Evolutionary conservation across 2,113 vertebrate species (phyloP), one percentile per base, ranked within the genome.

Genomic region (Nibea albiflora): DNA sequence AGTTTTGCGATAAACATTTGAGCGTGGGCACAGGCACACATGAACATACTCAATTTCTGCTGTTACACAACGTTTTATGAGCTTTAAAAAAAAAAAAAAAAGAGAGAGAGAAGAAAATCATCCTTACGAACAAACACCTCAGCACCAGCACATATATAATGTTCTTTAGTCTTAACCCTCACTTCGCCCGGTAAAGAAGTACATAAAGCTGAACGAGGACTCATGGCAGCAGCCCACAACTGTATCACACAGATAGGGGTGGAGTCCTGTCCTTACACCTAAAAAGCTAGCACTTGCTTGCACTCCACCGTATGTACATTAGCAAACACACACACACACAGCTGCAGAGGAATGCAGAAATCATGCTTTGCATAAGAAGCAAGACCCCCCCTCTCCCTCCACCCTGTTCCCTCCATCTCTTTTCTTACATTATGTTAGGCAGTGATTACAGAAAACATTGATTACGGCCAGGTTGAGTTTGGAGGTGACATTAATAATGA

Each of bases 401-500:
- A 39, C 19, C 8, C 35, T 62, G 22, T 73, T 14, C n/a, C 11
- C 26, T 42, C 47, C 5, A 4, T 20, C 35, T 20, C 46, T 12
- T 64, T 56, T n/a, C 22, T 44, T 39, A 31, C 15, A 60, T 73
- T 15, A 54, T 62, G 14, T 67, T 28, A 58, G 35, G 17, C 15
- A 28, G 24, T 63, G 54, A 67, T 81, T 68, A 50, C 39, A 75
- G 12, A 12, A 26, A 52, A 50, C 64, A 78, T 26, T 52, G 31
- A 77, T 68, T 31, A 73, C 35, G 44, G 44, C 31, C 15, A 42
- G 4, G n/a, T n/a, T 39, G 24, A 56, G 46, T 78, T 47, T 64
- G n/a, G 61, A 62, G 20, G 66, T 49, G 26, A 50, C 35, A 63
- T 72, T 67, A 83, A 60, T 44, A 50, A 70, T 50, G 11, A 70